A percentile compares a stretch with the other conserved stretches of the same genome.
Evolutionary conservation across 1,140 invertebrate species (phyloP).

Genomic region (Rhysida immarginata): DNA sequence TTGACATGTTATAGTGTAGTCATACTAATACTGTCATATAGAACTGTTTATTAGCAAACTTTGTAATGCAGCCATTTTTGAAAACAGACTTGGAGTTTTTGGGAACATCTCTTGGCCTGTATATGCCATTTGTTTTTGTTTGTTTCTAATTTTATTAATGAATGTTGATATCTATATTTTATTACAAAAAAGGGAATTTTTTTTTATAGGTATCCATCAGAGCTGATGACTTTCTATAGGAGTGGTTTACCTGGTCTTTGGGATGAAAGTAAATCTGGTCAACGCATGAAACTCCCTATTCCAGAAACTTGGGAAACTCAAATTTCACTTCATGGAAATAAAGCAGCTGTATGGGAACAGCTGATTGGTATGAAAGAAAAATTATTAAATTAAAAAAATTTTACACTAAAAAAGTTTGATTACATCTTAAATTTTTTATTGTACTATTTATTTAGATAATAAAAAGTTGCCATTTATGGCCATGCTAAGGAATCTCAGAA

Average conservation of each 20-base stretch:
- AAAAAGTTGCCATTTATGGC: conserved; percentile 37
- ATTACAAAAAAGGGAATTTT: no score
- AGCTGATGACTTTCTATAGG: conserved; percentile 28
- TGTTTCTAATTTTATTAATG: no score
- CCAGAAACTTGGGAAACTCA: conserved; percentile 39
- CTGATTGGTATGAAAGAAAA: conserved; percentile 2
- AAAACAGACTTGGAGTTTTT: no score
- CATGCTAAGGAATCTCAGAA: conserved; percentile 34
- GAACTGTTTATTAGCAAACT: no score
- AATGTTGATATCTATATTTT: no score
- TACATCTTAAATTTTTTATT: conserved; percentile 1
- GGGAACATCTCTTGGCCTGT: no score
- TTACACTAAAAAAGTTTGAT: background rate
- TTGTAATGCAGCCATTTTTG: no score
- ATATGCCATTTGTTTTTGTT: no score
- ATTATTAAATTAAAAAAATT: background rate
- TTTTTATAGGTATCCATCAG: conserved; percentile 30
- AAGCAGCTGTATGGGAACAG: conserved; percentile 10
- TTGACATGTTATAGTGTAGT: no score
- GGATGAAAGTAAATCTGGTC: conserved; percentile 29
- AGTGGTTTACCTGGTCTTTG: conserved; percentile 30
- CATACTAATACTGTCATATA: no score
- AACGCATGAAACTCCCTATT: conserved; percentile 34
- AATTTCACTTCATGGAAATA: conserved; percentile 33
- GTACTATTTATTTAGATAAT: conserved; percentile 26